Evolutionary conservation across 2,113 vertebrate genomes (phyloP).

Genomic region (Odontophorus gujanensis): DNA sequence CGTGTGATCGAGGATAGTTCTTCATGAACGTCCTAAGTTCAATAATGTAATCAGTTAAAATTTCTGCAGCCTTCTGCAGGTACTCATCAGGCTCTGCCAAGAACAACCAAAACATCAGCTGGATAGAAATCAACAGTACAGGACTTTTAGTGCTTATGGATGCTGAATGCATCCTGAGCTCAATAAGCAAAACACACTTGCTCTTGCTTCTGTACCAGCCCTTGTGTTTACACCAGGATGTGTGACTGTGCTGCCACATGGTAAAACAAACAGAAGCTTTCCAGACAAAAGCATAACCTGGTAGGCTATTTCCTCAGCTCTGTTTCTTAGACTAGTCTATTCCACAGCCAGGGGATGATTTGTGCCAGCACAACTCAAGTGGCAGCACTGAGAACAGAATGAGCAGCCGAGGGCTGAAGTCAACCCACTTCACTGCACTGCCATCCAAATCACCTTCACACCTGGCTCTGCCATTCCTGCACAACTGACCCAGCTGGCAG

Average conservation of each 20-base stretch:
- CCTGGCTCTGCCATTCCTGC: background rate
- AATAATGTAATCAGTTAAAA: conserved; percentile 86
- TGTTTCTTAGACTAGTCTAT: background rate
- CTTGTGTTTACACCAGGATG: background rate
- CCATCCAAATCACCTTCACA: background rate
- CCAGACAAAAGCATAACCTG: background rate
- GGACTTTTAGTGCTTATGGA: fast-evolving
- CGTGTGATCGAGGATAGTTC: conserved; percentile 78
- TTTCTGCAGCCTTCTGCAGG: conserved; percentile 80
- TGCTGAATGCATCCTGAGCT: background rate
- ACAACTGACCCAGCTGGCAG: background rate
- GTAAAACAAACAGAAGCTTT: background rate
- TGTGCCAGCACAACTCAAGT: background rate
- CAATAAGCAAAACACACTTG: background rate
- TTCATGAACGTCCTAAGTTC: conserved; percentile 89
- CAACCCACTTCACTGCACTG: background rate
- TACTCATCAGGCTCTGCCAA: conserved; percentile 81
- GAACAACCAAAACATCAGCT: background rate
- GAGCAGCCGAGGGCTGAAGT: background rate
- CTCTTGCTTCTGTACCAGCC: background rate
- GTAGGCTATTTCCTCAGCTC: background rate
- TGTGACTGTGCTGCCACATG: no score
- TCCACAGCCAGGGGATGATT: background rate
- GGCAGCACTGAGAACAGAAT: fast-evolving
- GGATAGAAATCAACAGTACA: background rate